phyloP scores from a whole-genome alignment of 1,140 invertebrate genomes.

The Ectropis grisescens region DNA sequence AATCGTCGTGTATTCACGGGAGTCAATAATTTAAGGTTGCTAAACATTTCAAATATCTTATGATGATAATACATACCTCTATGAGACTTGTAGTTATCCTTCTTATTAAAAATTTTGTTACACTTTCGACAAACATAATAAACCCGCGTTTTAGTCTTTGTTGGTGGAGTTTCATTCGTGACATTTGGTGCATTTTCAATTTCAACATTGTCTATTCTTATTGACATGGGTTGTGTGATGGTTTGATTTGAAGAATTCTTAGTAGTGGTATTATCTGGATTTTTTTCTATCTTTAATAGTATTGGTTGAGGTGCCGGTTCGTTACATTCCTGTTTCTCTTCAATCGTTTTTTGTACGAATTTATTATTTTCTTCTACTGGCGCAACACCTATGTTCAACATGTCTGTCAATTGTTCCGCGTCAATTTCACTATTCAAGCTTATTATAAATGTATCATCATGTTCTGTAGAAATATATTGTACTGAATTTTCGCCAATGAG shows the following conservation, averaged over 20 bases:
- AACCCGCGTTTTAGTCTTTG: slow-evolving; percentile 17
- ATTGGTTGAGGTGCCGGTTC: too few relatives aligned
- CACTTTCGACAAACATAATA: slow-evolving; percentile 41
- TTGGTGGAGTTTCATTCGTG: too few relatives aligned
- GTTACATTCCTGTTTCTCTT: too few relatives aligned
- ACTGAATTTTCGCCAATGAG: slow-evolving; percentile 59
- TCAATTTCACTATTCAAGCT: slow-evolving; percentile 62
- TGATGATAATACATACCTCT: too few relatives aligned
- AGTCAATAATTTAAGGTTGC: too few relatives aligned
- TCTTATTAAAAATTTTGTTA: slow-evolving; percentile 52
- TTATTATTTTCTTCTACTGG: slow-evolving; percentile 12
- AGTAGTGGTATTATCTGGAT: too few relatives aligned
- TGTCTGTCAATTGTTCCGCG: slow-evolving; percentile 48
- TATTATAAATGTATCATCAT: slow-evolving; percentile 64
- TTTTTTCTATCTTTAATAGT: too few relatives aligned
- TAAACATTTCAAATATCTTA: too few relatives aligned
- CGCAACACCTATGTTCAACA: slow-evolving; percentile 49
- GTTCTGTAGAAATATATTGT: slow-evolving; percentile 59
- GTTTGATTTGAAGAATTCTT: too few relatives aligned
- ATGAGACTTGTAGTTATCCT: slow-evolving; percentile 57
- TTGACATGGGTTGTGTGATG: too few relatives aligned
- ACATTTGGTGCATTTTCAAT: not conserved
- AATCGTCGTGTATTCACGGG: too few relatives aligned
- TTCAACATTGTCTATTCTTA: slow-evolving; percentile 3
- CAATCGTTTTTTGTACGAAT: too few relatives aligned